These are phyloP conservation scores for Euthynnus affinis DNA, from an alignment of 2,797 vertebrate genomes.

Conservation along the genomic window DNA sequence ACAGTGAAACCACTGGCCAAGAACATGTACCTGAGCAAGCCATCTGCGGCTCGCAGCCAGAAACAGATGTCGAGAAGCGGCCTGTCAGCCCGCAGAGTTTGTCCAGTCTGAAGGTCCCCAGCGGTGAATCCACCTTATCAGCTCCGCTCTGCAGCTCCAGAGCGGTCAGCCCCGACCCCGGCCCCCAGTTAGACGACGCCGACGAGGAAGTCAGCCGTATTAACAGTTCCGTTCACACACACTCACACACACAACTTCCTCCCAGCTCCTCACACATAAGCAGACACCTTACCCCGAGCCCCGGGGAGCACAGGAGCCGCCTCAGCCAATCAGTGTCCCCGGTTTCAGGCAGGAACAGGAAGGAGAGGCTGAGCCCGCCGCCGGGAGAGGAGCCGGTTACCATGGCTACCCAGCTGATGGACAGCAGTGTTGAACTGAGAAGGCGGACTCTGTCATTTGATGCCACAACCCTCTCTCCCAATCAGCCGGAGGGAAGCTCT, in stretches of 20 bases:
- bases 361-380: conserved; percentile 93
- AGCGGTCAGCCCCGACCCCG: conserved; percentile 12
- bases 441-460: conserved; percentile 93
- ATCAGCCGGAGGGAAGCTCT: conserved; percentile 84
- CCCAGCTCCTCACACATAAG: conserved; percentile 81
- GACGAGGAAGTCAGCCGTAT: conserved; percentile 90
- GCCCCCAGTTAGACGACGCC: conserved; percentile 74
- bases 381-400: conserved; percentile 84
- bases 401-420: conserved; percentile 79
- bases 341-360: conserved; percentile 86
- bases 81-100: conserved; percentile 42
- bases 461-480: conserved; percentile 84
- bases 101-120: conserved; percentile 52
- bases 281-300: conserved; percentile 66
- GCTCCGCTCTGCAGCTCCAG: conserved; percentile 45
- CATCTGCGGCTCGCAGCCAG: conserved; percentile 44
- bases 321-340: conserved; percentile 84
- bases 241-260: conserved; percentile 73
- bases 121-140: conserved; percentile 33
- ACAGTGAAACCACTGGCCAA: conserved; percentile 60
- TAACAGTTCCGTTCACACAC: conserved; percentile 78
- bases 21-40: conserved; percentile 55
- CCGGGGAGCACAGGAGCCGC: conserved; percentile 69
- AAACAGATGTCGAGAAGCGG: conserved; percentile 45
- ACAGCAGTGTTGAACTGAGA: conserved; percentile 88